A percentile compares a stretch with the other conserved stretches of the same genome.
phyloP scores from a whole-genome alignment of 2,113 vertebrate species.

The Macrotis lagotis region DNA sequence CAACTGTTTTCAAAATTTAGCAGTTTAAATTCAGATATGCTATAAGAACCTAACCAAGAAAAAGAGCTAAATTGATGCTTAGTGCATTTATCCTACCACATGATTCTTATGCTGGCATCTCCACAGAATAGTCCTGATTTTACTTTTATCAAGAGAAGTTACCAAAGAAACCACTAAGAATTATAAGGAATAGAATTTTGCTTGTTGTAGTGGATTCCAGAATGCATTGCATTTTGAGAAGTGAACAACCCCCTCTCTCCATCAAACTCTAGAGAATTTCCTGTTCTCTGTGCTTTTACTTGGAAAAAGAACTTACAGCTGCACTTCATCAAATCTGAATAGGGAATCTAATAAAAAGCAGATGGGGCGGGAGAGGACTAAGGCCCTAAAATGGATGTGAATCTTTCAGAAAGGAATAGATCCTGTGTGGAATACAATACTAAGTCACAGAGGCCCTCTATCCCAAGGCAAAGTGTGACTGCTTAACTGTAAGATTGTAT shows the following conservation, averaged over 20 bases:
- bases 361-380: not conserved
- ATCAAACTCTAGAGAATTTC: conserved; percentile 74
- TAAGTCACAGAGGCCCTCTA: not conserved
- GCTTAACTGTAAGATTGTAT: too few relatives aligned
- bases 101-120: not conserved
- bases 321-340: conserved; percentile 68
- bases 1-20: not conserved
- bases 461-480: not conserved
- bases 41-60: not conserved
- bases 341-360: conserved; percentile 44
- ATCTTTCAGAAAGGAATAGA: not conserved
- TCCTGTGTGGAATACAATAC: not conserved
- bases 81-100: not conserved
- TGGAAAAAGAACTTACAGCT: conserved; percentile 74
- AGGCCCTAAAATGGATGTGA: not conserved
- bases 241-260: conserved; percentile 44
- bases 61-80: not conserved
- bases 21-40: not conserved
- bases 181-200: not conserved
- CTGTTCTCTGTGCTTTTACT: conserved; percentile 62
- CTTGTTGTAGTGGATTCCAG: not conserved
- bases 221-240: conserved; percentile 50
- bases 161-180: not conserved
- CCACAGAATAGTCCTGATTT: not conserved
- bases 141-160: not conserved